Percentiles rank a stretch among this genome's conserved stretches.
These are phyloP conservation scores for Hyperoplus lanceolatus DNA, from an alignment of 2,797 vertebrate species.

Conservation along the genomic window DNA sequence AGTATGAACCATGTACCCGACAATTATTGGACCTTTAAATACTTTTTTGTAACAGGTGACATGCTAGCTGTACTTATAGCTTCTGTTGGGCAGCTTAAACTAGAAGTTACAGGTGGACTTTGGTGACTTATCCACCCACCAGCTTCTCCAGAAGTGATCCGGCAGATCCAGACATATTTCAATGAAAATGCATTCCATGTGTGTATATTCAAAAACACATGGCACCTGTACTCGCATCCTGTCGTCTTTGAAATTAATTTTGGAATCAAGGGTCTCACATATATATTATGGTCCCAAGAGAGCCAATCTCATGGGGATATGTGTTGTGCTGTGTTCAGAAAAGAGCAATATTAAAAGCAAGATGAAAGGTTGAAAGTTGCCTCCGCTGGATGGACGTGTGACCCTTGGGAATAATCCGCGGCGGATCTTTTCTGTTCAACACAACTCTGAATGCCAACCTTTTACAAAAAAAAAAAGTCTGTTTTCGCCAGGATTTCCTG, in stretches of 20 bases:
- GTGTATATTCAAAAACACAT: not conserved
- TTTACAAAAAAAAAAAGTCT: slow-evolving; percentile 37
- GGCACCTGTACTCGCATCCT: not conserved
- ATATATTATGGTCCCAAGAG: not conserved
- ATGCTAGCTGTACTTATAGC: not conserved
- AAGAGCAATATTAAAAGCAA: slow-evolving; percentile 1
- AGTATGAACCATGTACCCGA: not conserved
- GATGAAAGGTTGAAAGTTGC: slow-evolving; percentile 19
- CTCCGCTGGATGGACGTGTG: not conserved
- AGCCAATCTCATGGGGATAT: not conserved
- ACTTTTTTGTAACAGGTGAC: too few relatives aligned
- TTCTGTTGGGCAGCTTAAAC: not conserved
- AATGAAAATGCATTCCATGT: not conserved
- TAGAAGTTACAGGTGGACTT: not conserved
- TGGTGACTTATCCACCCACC: not conserved
- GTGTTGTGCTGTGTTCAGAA: slow-evolving; percentile 1
- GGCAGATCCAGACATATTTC: not conserved
- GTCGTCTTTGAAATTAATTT: not conserved
- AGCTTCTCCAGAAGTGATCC: not conserved
- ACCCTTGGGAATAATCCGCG: slow-evolving; percentile 9
- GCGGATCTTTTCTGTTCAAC: slow-evolving; percentile 25
- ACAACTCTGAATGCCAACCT: slow-evolving; percentile 41
- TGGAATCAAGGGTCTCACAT: not conserved
- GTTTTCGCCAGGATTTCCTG: slow-evolving; percentile 24
- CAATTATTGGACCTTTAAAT: too few relatives aligned